A percentile compares a stretch with the other conserved stretches of the same genome.
These are phyloP conservation scores for Heterodera schachtii DNA, from an alignment of 1,140 invertebrate species.

Conservation along the genomic window DNA sequence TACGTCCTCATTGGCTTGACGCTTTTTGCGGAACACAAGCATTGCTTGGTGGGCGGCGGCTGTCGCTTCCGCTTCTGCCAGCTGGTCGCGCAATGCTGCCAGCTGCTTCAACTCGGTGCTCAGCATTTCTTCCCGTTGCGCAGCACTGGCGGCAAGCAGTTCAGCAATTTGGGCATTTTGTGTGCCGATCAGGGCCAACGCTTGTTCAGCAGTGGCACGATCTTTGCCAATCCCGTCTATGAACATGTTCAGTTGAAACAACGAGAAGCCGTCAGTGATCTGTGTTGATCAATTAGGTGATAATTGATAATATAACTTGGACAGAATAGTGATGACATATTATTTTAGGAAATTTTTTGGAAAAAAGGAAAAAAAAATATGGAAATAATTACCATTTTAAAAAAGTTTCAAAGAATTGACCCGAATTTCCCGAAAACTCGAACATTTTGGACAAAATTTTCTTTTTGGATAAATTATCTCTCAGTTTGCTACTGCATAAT, in stretches of 20 bases:
- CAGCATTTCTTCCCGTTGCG: slow-evolving; percentile 8
- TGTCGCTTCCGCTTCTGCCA: neutral
- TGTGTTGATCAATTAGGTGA: neutral
- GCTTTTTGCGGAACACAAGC: neutral
- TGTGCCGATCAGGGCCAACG: slow-evolving; percentile 3
- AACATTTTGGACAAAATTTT: no score
- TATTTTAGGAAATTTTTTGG: no score
- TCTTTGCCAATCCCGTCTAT: slow-evolving; percentile 48
- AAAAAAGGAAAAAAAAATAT: no score
- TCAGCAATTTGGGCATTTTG: slow-evolving; percentile 29
- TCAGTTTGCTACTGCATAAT: no score
- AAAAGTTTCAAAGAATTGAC: no score
- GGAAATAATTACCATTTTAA: no score
- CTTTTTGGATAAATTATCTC: no score
- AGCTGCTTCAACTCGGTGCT: neutral
- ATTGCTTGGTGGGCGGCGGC: neutral
- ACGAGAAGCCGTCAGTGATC: slow-evolving; percentile 32
- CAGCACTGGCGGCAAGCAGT: slow-evolving; percentile 20
- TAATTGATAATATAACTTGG: no score
- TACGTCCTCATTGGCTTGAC: neutral
- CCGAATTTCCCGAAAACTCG: no score
- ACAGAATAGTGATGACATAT: no score
- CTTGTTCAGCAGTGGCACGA: slow-evolving; percentile 10
- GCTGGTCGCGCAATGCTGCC: slow-evolving; percentile 27
- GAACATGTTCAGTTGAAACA: slow-evolving; percentile 38